A percentile compares a stretch with the other conserved stretches of the same genome.
Conservation (phyloP, 1,140 invertebrate species). For the Nylanderia fulva region DNA sequence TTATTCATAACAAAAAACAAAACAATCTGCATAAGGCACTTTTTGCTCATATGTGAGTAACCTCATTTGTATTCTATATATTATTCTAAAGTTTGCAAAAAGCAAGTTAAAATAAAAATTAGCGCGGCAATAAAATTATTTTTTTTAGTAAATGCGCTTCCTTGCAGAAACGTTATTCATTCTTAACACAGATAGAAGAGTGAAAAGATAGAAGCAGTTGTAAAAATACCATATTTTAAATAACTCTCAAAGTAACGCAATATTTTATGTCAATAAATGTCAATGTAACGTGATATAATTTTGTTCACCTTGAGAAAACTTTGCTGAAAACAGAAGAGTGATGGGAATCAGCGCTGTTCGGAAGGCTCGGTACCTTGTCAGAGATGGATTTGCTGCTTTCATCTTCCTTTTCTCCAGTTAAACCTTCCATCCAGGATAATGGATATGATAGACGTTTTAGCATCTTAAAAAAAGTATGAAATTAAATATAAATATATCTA, state of each 20-base stretch:
- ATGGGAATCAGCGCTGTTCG: slow-evolving; percentile 89
- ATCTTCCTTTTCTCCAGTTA: slow-evolving; percentile 90
- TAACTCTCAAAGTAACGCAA: slow-evolving; percentile 26
- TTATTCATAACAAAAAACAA: background rate
- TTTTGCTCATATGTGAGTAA: slow-evolving; percentile 26
- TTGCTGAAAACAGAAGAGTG: slow-evolving; percentile 93
- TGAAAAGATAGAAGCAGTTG: slow-evolving; percentile 63
- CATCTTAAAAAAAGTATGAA: slow-evolving; percentile 88
- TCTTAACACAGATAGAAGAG: slow-evolving; percentile 62
- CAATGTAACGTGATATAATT: slow-evolving; percentile 12
- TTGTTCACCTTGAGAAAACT: slow-evolving; percentile 93
- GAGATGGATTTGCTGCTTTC: slow-evolving; percentile 80
- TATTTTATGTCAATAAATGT: slow-evolving; percentile 13
- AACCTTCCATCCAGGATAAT: slow-evolving; percentile 96
- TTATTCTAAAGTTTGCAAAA: slow-evolving; percentile 55
- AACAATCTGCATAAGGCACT: background rate
- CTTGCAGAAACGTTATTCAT: slow-evolving; percentile 56
- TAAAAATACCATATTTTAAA: slow-evolving; percentile 38
- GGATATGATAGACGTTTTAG: slow-evolving; percentile 96
- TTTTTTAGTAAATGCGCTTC: slow-evolving; percentile 45
- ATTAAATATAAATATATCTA: slow-evolving; percentile 14
- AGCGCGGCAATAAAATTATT: slow-evolving; percentile 9
- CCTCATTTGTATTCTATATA: slow-evolving; percentile 58
- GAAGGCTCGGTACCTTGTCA: slow-evolving; percentile 86
- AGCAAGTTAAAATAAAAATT: slow-evolving; percentile 67